These are phyloP conservation scores for Osmoderma eremita DNA, from an alignment of 2,888 invertebrate species.

Conservation along the genomic window DNA sequence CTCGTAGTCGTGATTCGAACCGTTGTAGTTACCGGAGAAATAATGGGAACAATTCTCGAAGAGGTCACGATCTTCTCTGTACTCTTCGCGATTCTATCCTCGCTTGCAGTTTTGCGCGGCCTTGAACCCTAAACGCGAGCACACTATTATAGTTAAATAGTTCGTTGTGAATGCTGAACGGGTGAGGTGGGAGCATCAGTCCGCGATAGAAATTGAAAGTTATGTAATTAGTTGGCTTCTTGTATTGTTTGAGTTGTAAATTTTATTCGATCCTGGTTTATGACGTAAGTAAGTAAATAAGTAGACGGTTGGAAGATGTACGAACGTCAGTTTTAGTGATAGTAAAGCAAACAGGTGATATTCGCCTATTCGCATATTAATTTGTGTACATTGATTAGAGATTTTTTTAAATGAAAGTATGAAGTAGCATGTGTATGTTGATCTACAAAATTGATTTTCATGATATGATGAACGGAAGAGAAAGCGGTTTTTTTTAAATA, in stretches of 20 bases:
- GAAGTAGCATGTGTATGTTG: not conserved
- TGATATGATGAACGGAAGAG: conserved; percentile 1
- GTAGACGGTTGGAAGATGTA: too few relatives aligned
- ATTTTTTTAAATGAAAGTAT: conserved; percentile 10
- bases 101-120: conserved; percentile 47
- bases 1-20: conserved; percentile 31
- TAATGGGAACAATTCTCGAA: conserved; percentile 33
- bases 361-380: not conserved
- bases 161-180: conserved; percentile 50
- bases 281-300: not conserved
- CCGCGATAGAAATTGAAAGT: conserved; percentile 15
- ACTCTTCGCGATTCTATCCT: conserved; percentile 50
- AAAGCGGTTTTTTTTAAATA: conserved; percentile 15
- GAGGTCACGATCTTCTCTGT: conserved; percentile 54
- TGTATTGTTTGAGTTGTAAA: conserved; percentile 10
- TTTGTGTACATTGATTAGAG: not conserved
- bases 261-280: not conserved
- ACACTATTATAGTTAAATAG: conserved; percentile 43
- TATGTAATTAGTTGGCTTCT: not conserved
- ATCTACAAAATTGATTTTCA: too few relatives aligned
- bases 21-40: conserved; percentile 45
- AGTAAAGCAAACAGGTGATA: not conserved
- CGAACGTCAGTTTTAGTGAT: not conserved
- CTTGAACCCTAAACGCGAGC: conserved; percentile 55
- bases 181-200: conserved; percentile 25